Conservation (phyloP, 2,888 invertebrate genomes). For the Sminthurinus aureus region DNA sequence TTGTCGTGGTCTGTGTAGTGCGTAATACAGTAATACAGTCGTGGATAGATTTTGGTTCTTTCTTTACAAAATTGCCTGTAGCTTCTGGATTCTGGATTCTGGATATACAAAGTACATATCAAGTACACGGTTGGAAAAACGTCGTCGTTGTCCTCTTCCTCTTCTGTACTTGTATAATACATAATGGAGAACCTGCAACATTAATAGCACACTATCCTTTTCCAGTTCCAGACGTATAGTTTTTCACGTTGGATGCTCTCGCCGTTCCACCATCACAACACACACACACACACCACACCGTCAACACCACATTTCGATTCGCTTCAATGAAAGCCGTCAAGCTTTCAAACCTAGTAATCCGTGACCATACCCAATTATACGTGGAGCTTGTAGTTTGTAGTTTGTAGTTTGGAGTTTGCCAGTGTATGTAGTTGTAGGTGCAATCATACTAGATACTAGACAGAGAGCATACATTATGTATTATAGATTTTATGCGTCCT, state of each 20-base stretch:
- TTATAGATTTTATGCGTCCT: no score
- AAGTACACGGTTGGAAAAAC: background rate
- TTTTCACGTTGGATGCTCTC: constrained; percentile 10
- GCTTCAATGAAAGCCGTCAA: constrained; percentile 39
- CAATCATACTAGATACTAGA: no score
- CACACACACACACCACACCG: no score
- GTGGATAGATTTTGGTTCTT: background rate
- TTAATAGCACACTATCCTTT: background rate
- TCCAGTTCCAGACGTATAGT: constrained; percentile 14
- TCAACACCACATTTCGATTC: constrained; percentile 34
- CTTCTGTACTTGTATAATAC: background rate
- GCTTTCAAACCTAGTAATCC: constrained; percentile 35
- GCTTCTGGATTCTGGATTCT: background rate
- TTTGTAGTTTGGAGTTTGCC: no score
- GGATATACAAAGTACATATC: background rate
- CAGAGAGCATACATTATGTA: no score
- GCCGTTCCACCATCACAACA: background rate
- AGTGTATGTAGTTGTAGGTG: no score
- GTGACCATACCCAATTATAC: constrained; percentile 38
- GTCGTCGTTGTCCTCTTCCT: background rate
- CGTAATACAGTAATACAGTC: no score
- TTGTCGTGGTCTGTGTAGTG: no score
- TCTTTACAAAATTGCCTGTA: background rate
- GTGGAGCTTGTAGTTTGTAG: no score
- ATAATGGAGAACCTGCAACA: no score